Evolutionary conservation across 2,113 vertebrate genomes (phyloP).

Genomic region (Perca schrenkii): DNA sequence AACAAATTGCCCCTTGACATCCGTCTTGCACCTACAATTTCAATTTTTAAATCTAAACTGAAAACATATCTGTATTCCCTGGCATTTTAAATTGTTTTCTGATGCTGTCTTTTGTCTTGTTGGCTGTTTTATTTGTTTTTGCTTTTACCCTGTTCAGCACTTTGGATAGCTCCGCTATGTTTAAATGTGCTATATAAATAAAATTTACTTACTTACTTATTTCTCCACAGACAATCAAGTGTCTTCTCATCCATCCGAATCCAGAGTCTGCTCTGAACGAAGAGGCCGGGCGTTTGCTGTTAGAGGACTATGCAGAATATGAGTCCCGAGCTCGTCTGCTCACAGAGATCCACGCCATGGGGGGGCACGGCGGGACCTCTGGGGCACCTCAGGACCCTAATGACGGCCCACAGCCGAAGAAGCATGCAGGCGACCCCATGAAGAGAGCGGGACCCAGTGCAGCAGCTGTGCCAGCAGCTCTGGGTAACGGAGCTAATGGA

Average conservation of each 20-base stretch:
- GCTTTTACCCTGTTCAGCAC: too few species aligned
- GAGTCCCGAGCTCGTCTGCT: slow-evolving; percentile 91
- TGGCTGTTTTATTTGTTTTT: too few species aligned
- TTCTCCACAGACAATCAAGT: slow-evolving; percentile 90
- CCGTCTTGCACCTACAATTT: too few species aligned
- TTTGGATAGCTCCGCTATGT: too few species aligned
- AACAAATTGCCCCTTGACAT: too few species aligned
- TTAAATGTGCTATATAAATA: too few species aligned
- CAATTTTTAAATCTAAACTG: too few species aligned
- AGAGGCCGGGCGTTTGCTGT: slow-evolving; percentile 90
- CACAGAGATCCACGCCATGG: slow-evolving; percentile 91
- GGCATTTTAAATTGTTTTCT: too few species aligned
- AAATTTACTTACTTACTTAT: too few species aligned
- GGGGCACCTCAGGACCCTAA: slow-evolving; percentile 77
- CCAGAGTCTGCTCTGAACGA: slow-evolving; percentile 93
- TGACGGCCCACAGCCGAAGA: slow-evolving; percentile 91
- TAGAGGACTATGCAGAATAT: slow-evolving; percentile 94
- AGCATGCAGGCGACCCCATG: slow-evolving; percentile 91
- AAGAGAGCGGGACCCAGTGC: slow-evolving; percentile 84
- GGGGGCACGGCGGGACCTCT: slow-evolving; percentile 78
- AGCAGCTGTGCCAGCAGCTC: slow-evolving; percentile 62
- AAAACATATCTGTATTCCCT: too few species aligned
- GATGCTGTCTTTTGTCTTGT: too few species aligned
- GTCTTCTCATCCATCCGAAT: slow-evolving; percentile 95
- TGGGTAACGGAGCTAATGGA: slow-evolving; percentile 78